Evolutionary conservation across 1,140 invertebrate species (phyloP).

Genomic region (Euborellia annulipes): DNA sequence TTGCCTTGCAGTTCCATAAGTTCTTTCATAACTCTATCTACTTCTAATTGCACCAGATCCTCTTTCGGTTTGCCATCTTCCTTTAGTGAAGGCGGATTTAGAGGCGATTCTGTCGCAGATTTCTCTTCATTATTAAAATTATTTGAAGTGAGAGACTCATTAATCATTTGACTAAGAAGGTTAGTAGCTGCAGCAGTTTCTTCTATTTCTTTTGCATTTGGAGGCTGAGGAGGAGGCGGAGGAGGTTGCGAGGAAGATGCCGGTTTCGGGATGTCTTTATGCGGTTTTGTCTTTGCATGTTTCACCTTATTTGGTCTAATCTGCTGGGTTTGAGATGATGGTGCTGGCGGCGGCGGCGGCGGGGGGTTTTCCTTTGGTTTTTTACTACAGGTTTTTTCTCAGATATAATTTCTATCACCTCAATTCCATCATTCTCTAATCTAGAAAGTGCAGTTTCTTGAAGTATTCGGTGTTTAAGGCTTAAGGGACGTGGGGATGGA

Average conservation of each 20-base stretch:
- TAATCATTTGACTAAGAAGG: conserved; percentile 33
- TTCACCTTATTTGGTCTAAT: no score
- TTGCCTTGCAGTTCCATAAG: conserved; percentile 27
- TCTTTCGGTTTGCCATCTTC: conserved; percentile 7
- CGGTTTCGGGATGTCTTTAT: no score
- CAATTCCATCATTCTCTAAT: neutral
- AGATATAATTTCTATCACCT: conserved; percentile 5
- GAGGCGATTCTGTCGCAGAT: neutral
- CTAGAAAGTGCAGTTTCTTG: conserved; percentile 17
- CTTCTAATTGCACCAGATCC: conserved; percentile 18
- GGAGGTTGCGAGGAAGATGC: no score
- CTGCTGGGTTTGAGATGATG: no score
- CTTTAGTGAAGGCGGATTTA: neutral
- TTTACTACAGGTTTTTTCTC: neutral
- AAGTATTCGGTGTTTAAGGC: conserved; percentile 20
- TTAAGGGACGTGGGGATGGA: conserved; percentile 11
- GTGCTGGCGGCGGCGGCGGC: no score
- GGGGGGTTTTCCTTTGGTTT: no score
- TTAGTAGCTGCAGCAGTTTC: conserved; percentile 31
- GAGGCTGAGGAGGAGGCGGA: no score
- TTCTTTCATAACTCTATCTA: conserved; percentile 15
- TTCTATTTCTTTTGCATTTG: conserved; percentile 16
- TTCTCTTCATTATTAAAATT: neutral
- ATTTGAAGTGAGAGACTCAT: conserved; percentile 18
- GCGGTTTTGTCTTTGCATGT: no score